Base-by-base conservation (phyloP, 2,113 vertebrate species). In the Mohoua ochrocephala region DNA sequence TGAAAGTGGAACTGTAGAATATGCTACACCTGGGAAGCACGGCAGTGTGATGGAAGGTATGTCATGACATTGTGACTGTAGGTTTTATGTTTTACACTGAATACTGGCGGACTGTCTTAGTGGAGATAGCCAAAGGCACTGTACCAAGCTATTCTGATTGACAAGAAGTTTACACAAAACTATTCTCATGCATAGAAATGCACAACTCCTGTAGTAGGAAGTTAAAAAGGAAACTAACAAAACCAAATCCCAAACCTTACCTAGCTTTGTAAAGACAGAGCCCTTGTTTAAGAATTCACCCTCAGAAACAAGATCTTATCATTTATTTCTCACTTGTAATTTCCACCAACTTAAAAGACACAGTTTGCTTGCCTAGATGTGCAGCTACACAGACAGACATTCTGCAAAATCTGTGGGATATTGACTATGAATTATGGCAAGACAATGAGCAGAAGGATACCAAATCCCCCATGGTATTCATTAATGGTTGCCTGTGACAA, bases 401-500 rank as follows among this genome's bases (percentile, higher is more conserved):
- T 91, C 75, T 75, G 59, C 82, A 87, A 79, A 89, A 92, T 95
- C 86, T 88, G 52, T 83, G 73, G 87, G 87, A 90, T 89, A 93
- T 3, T 63, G 76, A 83, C 63, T 79, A 90, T 84, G 92, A 94
- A 93, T 97, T 95, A 93, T 33, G 91, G 89, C 68, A 87, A 53
- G 77, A 63, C 75, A 90, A 75, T 33, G 64, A 93, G 56, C 50
- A 86, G 80, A 87, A 92, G 61, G 84, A 77, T 69, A 78, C 27
- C 24, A 64, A 87, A 61, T 93, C 45, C 89, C 96, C 95, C 41
- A 19, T 1, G 71, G 91, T 83, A 79, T 80, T 96, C 73, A 81
- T 93, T 96, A 98, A 94, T 85, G 71, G 76, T 42, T 93, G 67
- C 27, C 63, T 87, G 56, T 63, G 92, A 97, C 95, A 97, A 80